A percentile compares a stretch with the other conserved stretches of the same genome.
phyloP scores from a whole-genome alignment of 2,888 invertebrate species.

The Lycia hirtaria region DNA sequence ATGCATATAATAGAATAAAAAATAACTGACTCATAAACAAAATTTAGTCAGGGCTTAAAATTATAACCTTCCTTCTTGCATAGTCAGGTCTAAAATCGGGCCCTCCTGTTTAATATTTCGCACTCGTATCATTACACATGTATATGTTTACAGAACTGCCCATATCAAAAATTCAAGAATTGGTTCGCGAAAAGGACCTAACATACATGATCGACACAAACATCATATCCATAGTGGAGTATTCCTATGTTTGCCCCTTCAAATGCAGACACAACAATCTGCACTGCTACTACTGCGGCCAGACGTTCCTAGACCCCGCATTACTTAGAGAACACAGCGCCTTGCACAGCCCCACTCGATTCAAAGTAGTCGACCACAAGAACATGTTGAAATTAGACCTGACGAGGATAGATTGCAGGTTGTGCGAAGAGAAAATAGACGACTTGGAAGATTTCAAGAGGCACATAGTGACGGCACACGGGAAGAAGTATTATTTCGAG shows the following conservation, averaged over 20 bases:
- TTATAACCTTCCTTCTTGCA: too few species aligned
- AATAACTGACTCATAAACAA: too few species aligned
- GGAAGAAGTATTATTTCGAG: conserved; percentile 68
- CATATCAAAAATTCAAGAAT: conserved; percentile 70
- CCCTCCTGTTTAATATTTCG: too few species aligned
- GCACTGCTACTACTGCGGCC: conserved; percentile 73
- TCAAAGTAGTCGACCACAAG: conserved; percentile 70
- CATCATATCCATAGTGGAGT: conserved; percentile 69
- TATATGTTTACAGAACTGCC: conserved; percentile 66
- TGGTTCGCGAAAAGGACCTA: conserved; percentile 70
- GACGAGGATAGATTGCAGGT: conserved; percentile 69
- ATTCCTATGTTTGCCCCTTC: conserved; percentile 73
- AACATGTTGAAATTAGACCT: conserved; percentile 77
- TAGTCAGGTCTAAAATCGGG: too few species aligned
- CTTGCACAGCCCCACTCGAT: conserved; percentile 61
- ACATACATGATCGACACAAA: conserved; percentile 74
- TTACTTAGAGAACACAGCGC: conserved; percentile 58
- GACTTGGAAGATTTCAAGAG: conserved; percentile 64
- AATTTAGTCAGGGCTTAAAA: too few species aligned
- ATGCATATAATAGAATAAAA: too few species aligned
- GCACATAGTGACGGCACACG: conserved; percentile 62
- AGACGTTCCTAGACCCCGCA: conserved; percentile 58
- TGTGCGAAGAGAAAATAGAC: conserved; percentile 61
- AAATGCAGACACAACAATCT: conserved; percentile 76
- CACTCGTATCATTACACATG: too few species aligned